Evolutionary conservation across 1,140 invertebrate genomes (phyloP).

Genomic region (Mercenaria mercenaria): DNA sequence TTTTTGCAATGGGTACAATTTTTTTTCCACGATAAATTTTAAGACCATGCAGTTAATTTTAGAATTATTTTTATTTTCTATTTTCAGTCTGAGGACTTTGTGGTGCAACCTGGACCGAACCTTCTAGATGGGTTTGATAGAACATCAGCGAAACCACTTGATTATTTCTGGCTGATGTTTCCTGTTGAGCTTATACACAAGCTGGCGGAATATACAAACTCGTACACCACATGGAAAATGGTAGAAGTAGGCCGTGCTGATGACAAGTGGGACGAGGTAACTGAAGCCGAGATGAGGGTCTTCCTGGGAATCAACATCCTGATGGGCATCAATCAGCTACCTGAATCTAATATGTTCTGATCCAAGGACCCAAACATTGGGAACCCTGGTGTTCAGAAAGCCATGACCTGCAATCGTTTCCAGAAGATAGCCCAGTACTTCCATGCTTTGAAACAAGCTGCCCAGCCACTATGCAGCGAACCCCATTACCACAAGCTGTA

Average conservation of each 20-base stretch:
- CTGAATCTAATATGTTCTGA: not conserved
- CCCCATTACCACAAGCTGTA: not conserved
- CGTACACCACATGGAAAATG: constrained; percentile 48
- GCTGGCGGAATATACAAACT: constrained; percentile 40
- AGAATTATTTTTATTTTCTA: not conserved
- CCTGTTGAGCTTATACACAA: not conserved
- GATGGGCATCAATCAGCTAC: constrained; percentile 17
- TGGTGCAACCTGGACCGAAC: constrained; percentile 6
- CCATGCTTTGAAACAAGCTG: constrained; percentile 29
- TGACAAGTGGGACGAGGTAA: not conserved
- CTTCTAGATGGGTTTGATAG: constrained; percentile 37
- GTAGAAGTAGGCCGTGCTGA: not conserved
- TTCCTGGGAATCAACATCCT: constrained; percentile 12
- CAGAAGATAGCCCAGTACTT: constrained; percentile 30
- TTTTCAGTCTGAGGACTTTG: constrained; percentile 30
- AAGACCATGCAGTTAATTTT: not conserved
- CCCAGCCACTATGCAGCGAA: not conserved
- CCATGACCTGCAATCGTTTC: constrained; percentile 2
- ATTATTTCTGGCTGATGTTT: constrained; percentile 35
- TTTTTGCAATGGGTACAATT: not conserved
- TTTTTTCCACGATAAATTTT: not conserved
- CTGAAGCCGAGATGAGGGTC: not conserved
- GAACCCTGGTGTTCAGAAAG: not conserved
- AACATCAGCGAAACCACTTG: not conserved
- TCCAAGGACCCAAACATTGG: not conserved